Conservation (phyloP, 2,113 vertebrate genomes). For the Bos indicus region DNA sequence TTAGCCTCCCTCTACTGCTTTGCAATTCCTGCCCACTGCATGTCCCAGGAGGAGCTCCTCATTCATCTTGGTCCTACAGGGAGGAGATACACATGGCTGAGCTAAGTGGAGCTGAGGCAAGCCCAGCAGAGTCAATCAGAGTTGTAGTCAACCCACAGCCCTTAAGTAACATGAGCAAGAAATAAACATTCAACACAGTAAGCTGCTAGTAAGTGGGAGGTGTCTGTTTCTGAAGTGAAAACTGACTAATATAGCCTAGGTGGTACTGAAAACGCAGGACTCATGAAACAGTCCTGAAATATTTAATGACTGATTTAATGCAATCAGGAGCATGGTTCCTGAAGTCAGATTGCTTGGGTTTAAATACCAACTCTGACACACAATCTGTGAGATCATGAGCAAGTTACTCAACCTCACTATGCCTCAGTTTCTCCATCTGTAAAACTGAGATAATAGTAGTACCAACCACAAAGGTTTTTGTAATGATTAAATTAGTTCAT, state of each 20-base stretch:
- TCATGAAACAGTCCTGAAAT: background rate
- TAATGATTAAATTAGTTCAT: background rate
- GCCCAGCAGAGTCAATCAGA: background rate
- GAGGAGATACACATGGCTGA: background rate
- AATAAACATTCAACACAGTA: background rate
- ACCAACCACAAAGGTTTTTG: background rate
- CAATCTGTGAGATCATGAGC: background rate
- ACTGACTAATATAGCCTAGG: background rate
- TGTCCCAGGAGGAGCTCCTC: background rate
- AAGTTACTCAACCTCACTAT: background rate
- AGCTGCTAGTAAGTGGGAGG: background rate
- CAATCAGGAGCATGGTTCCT: background rate
- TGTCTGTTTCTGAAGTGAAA: background rate
- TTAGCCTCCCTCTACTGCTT: background rate
- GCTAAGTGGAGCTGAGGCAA: background rate
- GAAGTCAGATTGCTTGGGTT: background rate
- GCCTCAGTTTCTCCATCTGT: background rate
- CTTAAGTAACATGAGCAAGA: background rate
- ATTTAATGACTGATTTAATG: background rate
- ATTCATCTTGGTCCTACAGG: background rate
- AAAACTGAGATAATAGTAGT: background rate
- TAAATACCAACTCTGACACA: background rate
- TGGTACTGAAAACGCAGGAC: background rate
- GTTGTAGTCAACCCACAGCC: background rate
- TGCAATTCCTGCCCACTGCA: background rate